Percentiles rank a stretch among this genome's conserved stretches.
phyloP scores from a whole-genome alignment of 2,888 invertebrate species.

The Heteromurus nitidus region DNA sequence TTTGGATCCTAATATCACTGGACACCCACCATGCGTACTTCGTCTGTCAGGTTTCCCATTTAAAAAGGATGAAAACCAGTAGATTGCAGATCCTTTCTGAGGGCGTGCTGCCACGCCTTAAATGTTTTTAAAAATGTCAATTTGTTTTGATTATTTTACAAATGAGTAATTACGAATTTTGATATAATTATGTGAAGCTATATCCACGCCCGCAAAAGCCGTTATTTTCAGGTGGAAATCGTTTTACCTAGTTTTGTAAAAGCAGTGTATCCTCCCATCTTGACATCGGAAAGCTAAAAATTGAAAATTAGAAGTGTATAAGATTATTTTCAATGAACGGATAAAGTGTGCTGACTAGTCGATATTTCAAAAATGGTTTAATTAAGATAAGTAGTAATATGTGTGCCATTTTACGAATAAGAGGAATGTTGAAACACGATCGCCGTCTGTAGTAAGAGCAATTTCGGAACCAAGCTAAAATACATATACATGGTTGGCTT shows the following conservation, averaged over 20 bases:
- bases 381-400: too few relatives aligned
- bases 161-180: too few relatives aligned
- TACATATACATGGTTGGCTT: too few relatives aligned
- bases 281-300: constrained; percentile 33
- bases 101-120: neutral
- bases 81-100: constrained; percentile 58
- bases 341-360: too few relatives aligned
- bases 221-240: neutral
- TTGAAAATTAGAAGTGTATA: neutral
- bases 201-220: neutral
- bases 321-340: too few relatives aligned
- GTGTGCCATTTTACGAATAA: constrained; percentile 50
- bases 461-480: too few relatives aligned
- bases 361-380: too few relatives aligned
- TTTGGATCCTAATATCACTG: constrained; percentile 22
- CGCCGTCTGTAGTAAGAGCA: constrained; percentile 9
- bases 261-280: constrained; percentile 50
- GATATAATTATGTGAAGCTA: neutral
- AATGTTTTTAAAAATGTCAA: too few relatives aligned
- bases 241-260: constrained; percentile 45
- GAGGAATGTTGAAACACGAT: constrained; percentile 34
- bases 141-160: too few relatives aligned
- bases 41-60: constrained; percentile 48
- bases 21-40: constrained; percentile 29
- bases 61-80: constrained; percentile 55